Conservation (phyloP, 2,113 vertebrate species). For the Pagrus major region DNA sequence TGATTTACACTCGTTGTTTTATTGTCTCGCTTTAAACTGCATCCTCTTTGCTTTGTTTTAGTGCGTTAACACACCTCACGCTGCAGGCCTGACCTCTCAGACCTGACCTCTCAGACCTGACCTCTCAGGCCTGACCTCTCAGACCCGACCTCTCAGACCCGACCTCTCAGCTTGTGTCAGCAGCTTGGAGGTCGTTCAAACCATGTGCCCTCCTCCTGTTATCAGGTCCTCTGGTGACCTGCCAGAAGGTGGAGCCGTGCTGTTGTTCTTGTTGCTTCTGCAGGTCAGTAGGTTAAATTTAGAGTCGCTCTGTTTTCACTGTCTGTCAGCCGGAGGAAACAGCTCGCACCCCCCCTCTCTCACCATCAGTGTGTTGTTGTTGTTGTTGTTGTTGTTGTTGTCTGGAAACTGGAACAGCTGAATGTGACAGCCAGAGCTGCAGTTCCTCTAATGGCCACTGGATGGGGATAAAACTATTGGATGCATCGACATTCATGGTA, state of each 20-base stretch:
- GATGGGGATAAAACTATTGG: not conserved
- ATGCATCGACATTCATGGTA: not conserved
- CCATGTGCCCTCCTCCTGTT: slow-evolving; percentile 25
- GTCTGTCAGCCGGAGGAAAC: slow-evolving; percentile 7
- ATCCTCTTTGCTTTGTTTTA: slow-evolving; percentile 3
- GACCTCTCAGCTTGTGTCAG: not conserved
- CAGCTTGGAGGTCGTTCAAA: slow-evolving; percentile 25
- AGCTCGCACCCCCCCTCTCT: not conserved
- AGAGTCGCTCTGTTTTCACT: slow-evolving; percentile 1
- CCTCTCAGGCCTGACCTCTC: not conserved
- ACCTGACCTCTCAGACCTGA: not conserved
- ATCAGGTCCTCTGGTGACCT: slow-evolving; percentile 8
- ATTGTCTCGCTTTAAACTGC: not conserved
- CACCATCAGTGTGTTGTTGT: not conserved
- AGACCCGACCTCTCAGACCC: not conserved
- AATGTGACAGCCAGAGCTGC: not conserved
- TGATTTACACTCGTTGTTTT: not conserved
- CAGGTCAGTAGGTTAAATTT: slow-evolving; percentile 40
- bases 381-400: not conserved
- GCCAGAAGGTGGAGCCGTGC: slow-evolving; percentile 23
- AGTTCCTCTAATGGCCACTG: not conserved
- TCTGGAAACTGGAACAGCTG: not conserved
- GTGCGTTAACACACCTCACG: slow-evolving; percentile 19
- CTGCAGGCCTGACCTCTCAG: not conserved
- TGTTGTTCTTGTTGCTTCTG: slow-evolving; percentile 6